Conservation (phyloP, 2,797 vertebrate genomes). For the Lagodon rhomboides region DNA sequence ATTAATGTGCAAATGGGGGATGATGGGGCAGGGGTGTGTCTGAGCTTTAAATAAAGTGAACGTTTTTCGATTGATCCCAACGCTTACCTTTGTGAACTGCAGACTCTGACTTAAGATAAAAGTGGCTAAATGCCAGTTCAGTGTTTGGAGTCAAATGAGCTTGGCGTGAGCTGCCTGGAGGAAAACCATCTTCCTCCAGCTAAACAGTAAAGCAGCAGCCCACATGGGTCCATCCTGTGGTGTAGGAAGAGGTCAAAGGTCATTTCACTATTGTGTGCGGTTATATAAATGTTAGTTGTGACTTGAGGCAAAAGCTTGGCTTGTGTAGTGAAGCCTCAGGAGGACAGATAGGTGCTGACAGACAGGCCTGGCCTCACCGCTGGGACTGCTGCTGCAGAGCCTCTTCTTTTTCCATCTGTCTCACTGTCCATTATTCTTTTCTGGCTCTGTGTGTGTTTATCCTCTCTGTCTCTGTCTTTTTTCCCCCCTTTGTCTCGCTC, state of each 20-base stretch:
- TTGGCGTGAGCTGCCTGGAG: constrained; percentile 49
- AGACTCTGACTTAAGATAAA: neutral
- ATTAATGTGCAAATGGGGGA: neutral
- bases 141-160: constrained; percentile 54
- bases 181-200: constrained; percentile 44
- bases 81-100: neutral
- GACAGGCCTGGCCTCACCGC: constrained; percentile 40
- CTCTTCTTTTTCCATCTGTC: constrained; percentile 24
- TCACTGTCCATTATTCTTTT: constrained; percentile 22
- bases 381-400: constrained; percentile 27
- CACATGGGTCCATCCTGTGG: constrained; percentile 22
- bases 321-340: constrained; percentile 45
- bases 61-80: neutral
- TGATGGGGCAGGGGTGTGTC: neutral
- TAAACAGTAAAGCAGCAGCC: constrained; percentile 40
- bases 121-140: constrained; percentile 56
- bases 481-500: constrained; percentile 10
- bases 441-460: constrained; percentile 24
- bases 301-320: constrained; percentile 62
- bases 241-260: constrained; percentile 69
- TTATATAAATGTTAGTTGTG: constrained; percentile 72
- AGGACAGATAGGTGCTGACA: constrained; percentile 71
- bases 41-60: constrained; percentile 17
- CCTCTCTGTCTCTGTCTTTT: constrained; percentile 5
- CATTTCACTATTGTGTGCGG: constrained; percentile 40